Evolutionary conservation across 2,888 invertebrate genomes (phyloP), one percentile per base, ranked within the genome.

Genomic region (Drymonia ruficornis): DNA sequence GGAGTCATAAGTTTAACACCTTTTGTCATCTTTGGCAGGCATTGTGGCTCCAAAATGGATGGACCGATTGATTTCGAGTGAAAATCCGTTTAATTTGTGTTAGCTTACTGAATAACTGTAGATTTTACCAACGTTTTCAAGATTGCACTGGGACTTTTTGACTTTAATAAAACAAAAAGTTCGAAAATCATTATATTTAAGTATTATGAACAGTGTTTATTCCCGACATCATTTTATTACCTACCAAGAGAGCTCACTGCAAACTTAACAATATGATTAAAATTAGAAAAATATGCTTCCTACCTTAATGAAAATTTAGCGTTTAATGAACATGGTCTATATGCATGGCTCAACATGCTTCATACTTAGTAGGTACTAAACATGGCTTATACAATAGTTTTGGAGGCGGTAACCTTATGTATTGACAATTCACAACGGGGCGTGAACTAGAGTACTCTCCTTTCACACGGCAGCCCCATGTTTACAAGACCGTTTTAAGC

Each of bases 341-440:
- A 56, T n/a, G n/a, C n/a, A n/a, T n/a, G 55, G 67, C 69, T 56
- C 53, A 67, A 64, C 59, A 65, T 63, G 57, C 53, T 55, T 61
- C 40, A 55, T 23, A 55, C 55, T 58, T 63, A 47, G 49, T 58
- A 66, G 50, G 40, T 52, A 58, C 55, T 55, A 58, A 57, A 70
- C 52, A 61, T 15, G 43, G 55, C 59, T 50, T 50, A 69, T 57
- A 55, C 61, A 70, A 42, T 58, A 73, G 61, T 63, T 73, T 75
- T 72, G 73, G 70, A 70, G 61, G 60, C 73, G 74, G 74, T 74
- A 74, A 74, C 74, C 65, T 66, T 73, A 68, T 57, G 63, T 56
- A 36, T 53, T 54, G 53, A 65, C 47, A 23, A 53, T 52, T 1
- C 12, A 38, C n/a, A 38, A 11, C 11, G 31, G n/a, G n/a, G 1